Evolutionary conservation across 2,113 vertebrate genomes (phyloP).

Genomic region (Shinisaurus crocodilurus): DNA sequence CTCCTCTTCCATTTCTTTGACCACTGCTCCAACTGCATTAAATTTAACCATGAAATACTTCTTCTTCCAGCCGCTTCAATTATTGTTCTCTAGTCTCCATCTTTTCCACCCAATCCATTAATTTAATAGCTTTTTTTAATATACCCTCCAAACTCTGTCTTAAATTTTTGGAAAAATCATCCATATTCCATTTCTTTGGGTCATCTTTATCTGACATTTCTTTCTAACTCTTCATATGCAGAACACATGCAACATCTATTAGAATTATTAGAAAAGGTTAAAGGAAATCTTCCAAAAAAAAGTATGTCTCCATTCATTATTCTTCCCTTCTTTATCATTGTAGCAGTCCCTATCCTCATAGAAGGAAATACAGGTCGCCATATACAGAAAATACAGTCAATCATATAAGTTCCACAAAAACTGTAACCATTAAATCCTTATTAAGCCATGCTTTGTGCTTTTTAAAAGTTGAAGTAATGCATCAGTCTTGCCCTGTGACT

Average conservation of each 20-base stretch:
- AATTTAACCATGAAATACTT: too few species aligned
- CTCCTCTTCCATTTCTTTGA: too few species aligned
- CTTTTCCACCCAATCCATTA: too few species aligned
- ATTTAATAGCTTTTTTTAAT: too few species aligned
- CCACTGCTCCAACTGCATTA: too few species aligned
- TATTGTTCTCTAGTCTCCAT: too few species aligned
- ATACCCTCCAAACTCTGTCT: too few species aligned
- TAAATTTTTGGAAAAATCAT: too few species aligned
- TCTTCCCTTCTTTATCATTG: not conserved
- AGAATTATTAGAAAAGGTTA: not conserved
- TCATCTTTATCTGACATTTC: not conserved
- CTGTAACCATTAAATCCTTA: not conserved
- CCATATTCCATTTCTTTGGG: not conserved
- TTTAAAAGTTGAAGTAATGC: not conserved
- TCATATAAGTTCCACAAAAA: not conserved
- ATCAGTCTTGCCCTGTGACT: not conserved
- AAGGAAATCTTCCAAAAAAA: slow-evolving; percentile 15
- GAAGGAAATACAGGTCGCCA: not conserved
- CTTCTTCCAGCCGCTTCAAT: too few species aligned
- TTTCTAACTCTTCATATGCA: not conserved
- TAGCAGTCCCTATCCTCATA: not conserved
- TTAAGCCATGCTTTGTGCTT: not conserved
- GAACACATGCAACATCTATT: not conserved
- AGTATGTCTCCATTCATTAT: slow-evolving; percentile 19
- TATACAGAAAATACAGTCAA: not conserved